A percentile compares a stretch with the other conserved stretches of the same genome.
These are phyloP conservation scores for Drosophila nigricruria DNA, from an alignment of 2,888 invertebrate species.

Conservation along the genomic window DNA sequence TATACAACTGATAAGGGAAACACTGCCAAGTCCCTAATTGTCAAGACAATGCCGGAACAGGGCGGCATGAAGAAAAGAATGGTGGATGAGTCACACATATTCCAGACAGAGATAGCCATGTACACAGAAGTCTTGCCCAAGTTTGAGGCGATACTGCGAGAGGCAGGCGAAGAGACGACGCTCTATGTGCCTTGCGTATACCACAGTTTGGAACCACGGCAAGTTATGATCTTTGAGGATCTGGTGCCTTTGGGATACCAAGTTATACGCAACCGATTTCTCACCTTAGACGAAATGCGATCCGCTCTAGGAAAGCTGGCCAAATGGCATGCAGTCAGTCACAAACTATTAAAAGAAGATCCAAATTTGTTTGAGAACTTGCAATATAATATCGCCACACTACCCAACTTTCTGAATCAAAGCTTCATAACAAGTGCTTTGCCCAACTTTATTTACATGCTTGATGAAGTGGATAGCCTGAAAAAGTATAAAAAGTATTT, in stretches of 20 bases:
- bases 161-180: conserved; percentile 54
- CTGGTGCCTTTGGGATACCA: conserved; percentile 33
- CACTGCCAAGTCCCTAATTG: conserved; percentile 54
- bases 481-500: conserved; percentile 54
- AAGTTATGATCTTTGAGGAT: conserved; percentile 36
- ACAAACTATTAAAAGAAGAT: conserved; percentile 24
- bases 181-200: conserved; percentile 50
- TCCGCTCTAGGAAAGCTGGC: conserved; percentile 46
- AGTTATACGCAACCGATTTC: conserved; percentile 31
- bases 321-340: conserved; percentile 65
- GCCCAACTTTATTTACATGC: conserved; percentile 55
- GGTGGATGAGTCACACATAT: conserved; percentile 58
- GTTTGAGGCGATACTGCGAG: conserved; percentile 64
- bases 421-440: conserved; percentile 52
- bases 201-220: conserved; percentile 44
- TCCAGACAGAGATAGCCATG: conserved; percentile 75
- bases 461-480: conserved; percentile 46
- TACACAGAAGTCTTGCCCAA: conserved; percentile 72
- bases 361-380: conserved; percentile 23
- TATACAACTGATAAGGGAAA: conserved; percentile 46
- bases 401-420: conserved; percentile 31
- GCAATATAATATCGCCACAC: conserved; percentile 26
- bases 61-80: conserved; percentile 70
- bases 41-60: conserved; percentile 77
- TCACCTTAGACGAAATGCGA: conserved; percentile 24